phyloP scores from a whole-genome alignment of 2,888 invertebrate species.

The Lasioglossum malachurum region DNA sequence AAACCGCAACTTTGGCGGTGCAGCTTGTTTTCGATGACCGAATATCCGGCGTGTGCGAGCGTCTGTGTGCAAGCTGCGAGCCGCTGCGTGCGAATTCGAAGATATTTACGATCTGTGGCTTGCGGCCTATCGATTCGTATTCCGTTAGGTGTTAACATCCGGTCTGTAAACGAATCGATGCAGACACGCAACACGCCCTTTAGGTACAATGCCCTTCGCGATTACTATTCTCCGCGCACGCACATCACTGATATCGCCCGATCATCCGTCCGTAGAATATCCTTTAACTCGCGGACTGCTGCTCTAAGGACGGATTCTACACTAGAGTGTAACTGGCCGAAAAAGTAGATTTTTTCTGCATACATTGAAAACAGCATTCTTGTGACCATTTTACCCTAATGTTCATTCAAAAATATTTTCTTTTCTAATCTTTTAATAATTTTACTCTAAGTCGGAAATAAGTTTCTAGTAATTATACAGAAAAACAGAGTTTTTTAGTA shows the following conservation, averaged over 20 bases:
- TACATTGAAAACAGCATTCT: no score
- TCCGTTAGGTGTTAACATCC: conserved; percentile 55
- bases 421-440: no score
- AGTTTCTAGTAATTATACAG: no score
- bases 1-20: conserved; percentile 61
- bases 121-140: conserved; percentile 65
- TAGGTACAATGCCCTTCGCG: not conserved
- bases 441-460: no score
- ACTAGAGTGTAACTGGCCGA: no score
- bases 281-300: not conserved
- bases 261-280: not conserved
- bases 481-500: no score
- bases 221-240: not conserved
- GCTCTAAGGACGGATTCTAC: no score
- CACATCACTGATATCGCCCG: not conserved
- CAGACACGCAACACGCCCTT: conserved; percentile 35
- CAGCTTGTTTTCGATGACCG: conserved; percentile 54
- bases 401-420: no score
- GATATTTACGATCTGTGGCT: conserved; percentile 71
- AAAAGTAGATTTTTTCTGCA: no score
- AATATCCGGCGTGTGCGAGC: conserved; percentile 41
- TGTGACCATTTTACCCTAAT: no score
- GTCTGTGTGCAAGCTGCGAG: conserved; percentile 1
- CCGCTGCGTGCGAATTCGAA: conserved; percentile 28
- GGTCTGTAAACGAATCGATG: conserved; percentile 58